Base-by-base conservation (phyloP, 1,140 invertebrate species). In the Oncopeltus fasciatus region DNA sequence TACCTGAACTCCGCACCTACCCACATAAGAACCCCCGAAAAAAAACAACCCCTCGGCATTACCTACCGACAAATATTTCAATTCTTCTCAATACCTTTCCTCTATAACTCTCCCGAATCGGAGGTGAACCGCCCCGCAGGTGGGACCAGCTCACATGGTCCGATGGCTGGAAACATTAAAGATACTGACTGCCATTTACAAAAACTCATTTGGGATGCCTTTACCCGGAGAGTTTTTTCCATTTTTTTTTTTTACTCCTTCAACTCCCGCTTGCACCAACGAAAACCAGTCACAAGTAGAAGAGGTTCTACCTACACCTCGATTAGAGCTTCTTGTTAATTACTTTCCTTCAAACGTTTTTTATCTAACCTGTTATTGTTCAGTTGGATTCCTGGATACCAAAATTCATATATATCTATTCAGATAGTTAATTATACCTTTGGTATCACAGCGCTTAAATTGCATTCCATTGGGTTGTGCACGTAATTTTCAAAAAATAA, bases 181-280 rank as follows among this genome's bases (percentile, higher is more conserved):
- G 20, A 18, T 53, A 53, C 49, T 53, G n/a, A n/a, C n/a, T 24
- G 20, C 49, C 49, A 53, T 53, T 53, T 53, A 53, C 20, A 53
- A 53, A 53, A 53, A 53, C 49, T 53, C 49, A 53, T 53, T 53
- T 53, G 49, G 49, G 49, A 53, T 53, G 49, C 49, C 26, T 18
- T 53, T 20, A 24, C 49, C 49, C 18, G 49, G 16, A 26, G 24
- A 18, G 18, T 46, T 46, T 46, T 46, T 20, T 46, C 49, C 49
- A 24, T 24, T 53, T 24, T 24, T 53, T 53, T 26, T 53, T 53
- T 53, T 26, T 24, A 24, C 26, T 38, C 31, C 31, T 8, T 14
- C 31, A 38, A 8, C 31, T 38, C 14, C 5, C 31, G 5, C 31
- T 5, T 14, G 5, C 31, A 38, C 31, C 31, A n/a, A n/a, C n/a